A percentile compares a stretch with the other conserved stretches of the same genome.
phyloP scores from a whole-genome alignment of 2,888 invertebrate genomes.

The Drosophila ezoana region DNA sequence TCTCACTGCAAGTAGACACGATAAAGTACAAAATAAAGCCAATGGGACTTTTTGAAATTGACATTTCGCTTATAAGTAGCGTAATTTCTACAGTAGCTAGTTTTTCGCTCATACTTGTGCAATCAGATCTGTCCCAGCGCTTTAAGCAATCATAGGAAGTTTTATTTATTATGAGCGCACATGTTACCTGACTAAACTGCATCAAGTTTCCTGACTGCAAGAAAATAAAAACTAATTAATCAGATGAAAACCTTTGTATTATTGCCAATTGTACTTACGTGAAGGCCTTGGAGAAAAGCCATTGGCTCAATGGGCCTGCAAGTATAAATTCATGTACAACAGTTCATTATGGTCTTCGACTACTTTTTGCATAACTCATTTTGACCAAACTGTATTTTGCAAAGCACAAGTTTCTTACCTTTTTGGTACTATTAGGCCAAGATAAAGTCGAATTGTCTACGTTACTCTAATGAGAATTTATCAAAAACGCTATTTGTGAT shows the following conservation, averaged over 20 bases:
- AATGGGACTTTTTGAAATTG: constrained; percentile 75
- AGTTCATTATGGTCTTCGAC: no score
- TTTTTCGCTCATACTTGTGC: constrained; percentile 82
- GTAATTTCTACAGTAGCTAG: constrained; percentile 79
- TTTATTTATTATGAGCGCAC: background rate
- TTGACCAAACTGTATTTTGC: no score
- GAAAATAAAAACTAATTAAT: constrained; percentile 11
- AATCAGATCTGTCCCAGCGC: constrained; percentile 81
- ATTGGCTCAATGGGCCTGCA: constrained; percentile 65
- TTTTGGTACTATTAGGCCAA: no score
- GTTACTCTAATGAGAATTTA: no score
- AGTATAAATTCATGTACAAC: background rate
- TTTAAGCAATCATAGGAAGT: constrained; percentile 57
- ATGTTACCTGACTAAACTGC: constrained; percentile 81
- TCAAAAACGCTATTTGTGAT: no score
- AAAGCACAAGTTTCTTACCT: no score
- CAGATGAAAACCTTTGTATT: background rate
- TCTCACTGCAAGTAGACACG: constrained; percentile 70
- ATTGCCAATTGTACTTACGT: constrained; percentile 63
- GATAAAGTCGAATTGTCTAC: no score
- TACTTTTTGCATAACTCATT: background rate
- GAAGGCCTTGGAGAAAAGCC: constrained; percentile 78
- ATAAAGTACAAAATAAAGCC: constrained; percentile 78
- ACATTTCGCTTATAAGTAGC: constrained; percentile 70
- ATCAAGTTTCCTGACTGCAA: constrained; percentile 81